Conservation (phyloP, 1,140 invertebrate genomes). For the Drosophila carrolli region DNA sequence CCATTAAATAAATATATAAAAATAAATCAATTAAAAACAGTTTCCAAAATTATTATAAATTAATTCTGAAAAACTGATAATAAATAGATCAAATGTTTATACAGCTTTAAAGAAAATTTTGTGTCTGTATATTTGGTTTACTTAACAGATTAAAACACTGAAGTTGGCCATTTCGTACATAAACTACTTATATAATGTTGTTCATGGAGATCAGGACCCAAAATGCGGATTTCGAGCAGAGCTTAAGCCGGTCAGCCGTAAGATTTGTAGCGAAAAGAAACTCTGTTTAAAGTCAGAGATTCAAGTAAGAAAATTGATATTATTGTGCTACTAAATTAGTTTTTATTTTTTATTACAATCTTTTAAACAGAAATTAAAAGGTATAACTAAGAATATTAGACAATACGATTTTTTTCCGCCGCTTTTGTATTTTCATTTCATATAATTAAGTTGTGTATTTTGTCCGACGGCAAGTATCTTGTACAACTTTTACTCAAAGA, state of each 20-base stretch:
- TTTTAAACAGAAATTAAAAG: no score
- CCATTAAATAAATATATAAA: no score
- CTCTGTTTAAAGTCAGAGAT: constrained; percentile 48
- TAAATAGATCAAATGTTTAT: background rate
- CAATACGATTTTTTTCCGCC: no score
- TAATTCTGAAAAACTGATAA: no score
- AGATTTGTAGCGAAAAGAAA: constrained; percentile 68
- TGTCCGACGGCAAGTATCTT: background rate
- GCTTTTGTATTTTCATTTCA: no score
- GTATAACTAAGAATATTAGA: no score
- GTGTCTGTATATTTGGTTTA: background rate
- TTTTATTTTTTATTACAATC: background rate
- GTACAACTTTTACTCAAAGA: background rate
- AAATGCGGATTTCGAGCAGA: constrained; percentile 91
- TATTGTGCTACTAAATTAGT: background rate
- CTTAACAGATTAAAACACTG: constrained; percentile 93
- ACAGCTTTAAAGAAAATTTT: background rate
- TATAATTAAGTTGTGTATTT: no score
- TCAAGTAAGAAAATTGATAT: constrained; percentile 36
- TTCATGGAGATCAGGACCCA: constrained; percentile 90
- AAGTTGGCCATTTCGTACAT: constrained; percentile 96
- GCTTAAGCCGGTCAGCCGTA: constrained; percentile 86
- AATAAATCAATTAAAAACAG: no score
- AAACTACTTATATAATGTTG: constrained; percentile 92
- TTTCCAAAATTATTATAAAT: background rate